Percentiles rank a stretch among this genome's conserved stretches.
Evolutionary conservation across 1,140 invertebrate genomes (phyloP).

Genomic region (Spodoptera frugiperda): DNA sequence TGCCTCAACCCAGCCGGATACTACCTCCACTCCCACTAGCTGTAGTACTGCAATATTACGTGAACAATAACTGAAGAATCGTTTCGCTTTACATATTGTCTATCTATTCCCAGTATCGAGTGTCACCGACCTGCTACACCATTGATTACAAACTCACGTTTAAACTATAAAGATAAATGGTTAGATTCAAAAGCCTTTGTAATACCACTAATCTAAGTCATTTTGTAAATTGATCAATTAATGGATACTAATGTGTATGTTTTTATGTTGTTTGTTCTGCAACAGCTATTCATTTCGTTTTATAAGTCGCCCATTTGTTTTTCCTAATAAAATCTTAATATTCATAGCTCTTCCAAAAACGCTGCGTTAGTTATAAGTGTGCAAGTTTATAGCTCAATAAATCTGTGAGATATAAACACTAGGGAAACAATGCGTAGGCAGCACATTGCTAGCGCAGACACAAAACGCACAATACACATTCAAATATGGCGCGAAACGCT

Average conservation of each 20-base stretch:
- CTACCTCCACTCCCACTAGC: background rate
- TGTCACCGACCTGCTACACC: background rate
- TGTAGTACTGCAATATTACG: background rate
- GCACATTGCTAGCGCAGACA: constrained; percentile 62
- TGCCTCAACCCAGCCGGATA: constrained; percentile 18
- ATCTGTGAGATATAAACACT: constrained; percentile 59
- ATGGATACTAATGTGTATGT: background rate
- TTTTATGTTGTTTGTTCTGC: background rate
- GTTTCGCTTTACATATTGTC: background rate
- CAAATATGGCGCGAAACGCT: constrained; percentile 66
- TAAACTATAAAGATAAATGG: background rate
- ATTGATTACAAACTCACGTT: background rate
- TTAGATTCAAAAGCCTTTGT: constrained; percentile 10
- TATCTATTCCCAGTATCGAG: background rate
- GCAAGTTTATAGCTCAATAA: constrained; percentile 57
- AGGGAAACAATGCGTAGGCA: constrained; percentile 57
- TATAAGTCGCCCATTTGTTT: constrained; percentile 13
- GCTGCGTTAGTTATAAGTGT: constrained; percentile 22
- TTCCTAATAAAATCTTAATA: constrained; percentile 16
- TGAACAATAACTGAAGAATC: background rate
- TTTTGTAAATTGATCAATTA: constrained; percentile 27
- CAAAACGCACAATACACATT: constrained; percentile 63
- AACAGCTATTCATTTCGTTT: constrained; percentile 23
- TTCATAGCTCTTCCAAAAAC: constrained; percentile 33
- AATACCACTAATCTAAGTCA: background rate